Evolutionary conservation across 2,888 invertebrate genomes (phyloP).

Genomic region (Lochmaea crataegi): DNA sequence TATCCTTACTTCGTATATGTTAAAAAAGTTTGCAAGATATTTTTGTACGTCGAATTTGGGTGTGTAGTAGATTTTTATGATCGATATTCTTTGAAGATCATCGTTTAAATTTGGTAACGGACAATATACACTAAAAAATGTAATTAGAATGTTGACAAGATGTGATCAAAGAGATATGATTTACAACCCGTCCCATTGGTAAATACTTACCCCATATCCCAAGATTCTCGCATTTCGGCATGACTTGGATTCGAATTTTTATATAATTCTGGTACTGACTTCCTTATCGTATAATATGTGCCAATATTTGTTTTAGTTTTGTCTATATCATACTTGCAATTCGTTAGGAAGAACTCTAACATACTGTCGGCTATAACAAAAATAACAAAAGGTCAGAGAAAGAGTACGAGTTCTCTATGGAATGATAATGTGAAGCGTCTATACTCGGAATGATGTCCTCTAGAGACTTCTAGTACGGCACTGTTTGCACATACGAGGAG

Average conservation of each 20-base stretch:
- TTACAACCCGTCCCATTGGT: neutral
- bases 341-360: slow-evolving; percentile 30
- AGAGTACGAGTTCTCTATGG: no score
- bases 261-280: slow-evolving; percentile 31
- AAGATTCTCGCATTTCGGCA: slow-evolving; percentile 20
- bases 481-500: no score
- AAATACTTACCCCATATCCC: slow-evolving; percentile 30
- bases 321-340: slow-evolving; percentile 35
- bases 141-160: neutral
- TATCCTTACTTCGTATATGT: slow-evolving; percentile 35
- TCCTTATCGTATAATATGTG: slow-evolving; percentile 31
- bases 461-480: no score
- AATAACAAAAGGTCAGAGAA: neutral
- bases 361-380: slow-evolving; percentile 33
- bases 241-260: slow-evolving; percentile 26
- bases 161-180: no score
- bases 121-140: slow-evolving; percentile 16
- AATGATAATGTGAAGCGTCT: no score
- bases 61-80: slow-evolving; percentile 6
- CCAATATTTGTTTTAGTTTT: slow-evolving; percentile 30
- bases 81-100: slow-evolving; percentile 18
- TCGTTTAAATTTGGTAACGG: slow-evolving; percentile 14
- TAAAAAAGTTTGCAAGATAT: slow-evolving; percentile 22
- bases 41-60: slow-evolving; percentile 21
- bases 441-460: no score